These are phyloP conservation scores for Callospermophilus lateralis DNA, from an alignment of 2,113 vertebrate genomes.

Conservation along the genomic window DNA sequence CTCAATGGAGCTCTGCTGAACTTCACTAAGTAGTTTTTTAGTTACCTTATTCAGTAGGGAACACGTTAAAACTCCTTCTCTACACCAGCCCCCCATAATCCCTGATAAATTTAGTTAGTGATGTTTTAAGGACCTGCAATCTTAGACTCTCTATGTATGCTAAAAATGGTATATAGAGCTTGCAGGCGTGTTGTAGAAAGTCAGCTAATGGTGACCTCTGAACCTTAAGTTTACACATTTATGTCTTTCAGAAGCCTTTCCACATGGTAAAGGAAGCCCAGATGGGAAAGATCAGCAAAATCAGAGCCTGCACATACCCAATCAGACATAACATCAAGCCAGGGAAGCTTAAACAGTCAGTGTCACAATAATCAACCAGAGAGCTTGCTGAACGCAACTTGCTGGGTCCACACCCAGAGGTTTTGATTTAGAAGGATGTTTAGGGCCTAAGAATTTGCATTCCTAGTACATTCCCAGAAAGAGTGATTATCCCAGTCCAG, in stretches of 20 bases:
- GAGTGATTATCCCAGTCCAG: background rate
- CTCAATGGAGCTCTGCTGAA: background rate
- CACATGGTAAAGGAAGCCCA: background rate
- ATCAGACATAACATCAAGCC: background rate
- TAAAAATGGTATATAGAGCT: background rate
- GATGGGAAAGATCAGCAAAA: background rate
- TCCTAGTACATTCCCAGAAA: background rate
- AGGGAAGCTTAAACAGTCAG: background rate
- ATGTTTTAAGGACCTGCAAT: background rate
- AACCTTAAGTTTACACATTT: background rate
- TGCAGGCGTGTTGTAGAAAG: background rate
- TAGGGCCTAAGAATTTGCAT: background rate
- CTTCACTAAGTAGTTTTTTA: background rate
- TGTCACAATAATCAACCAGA: background rate
- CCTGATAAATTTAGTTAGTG: background rate
- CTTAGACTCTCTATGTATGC: background rate
- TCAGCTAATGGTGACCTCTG: background rate
- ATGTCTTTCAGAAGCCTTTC: constrained; percentile 26
- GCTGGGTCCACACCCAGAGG: background rate
- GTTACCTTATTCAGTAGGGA: background rate
- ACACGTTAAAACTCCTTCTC: background rate
- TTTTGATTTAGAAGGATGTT: background rate
- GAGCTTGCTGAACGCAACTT: background rate
- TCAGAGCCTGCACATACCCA: background rate
- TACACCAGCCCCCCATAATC: background rate